Conservation (phyloP, 2,113 vertebrate species). For the Stegastes partitus region DNA sequence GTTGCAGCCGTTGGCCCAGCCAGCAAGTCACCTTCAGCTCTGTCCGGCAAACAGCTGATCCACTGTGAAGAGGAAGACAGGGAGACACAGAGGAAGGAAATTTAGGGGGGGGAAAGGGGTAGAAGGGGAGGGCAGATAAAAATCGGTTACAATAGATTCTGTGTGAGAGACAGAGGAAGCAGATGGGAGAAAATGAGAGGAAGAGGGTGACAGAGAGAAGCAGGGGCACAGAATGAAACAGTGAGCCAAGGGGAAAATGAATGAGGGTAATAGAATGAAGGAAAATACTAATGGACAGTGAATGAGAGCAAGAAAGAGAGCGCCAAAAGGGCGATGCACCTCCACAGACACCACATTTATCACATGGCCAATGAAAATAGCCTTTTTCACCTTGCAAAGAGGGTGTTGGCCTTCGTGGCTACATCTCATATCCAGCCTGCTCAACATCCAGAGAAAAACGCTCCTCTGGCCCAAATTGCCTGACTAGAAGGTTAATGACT, state of each 20-base stretch:
- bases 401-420: conserved; percentile 43
- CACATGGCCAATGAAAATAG: conserved; percentile 74
- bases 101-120: not conserved
- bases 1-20: conserved; percentile 87
- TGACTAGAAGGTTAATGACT: conserved; percentile 82
- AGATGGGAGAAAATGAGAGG: conserved; percentile 42
- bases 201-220: conserved; percentile 26
- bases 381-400: conserved; percentile 67
- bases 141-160: conserved; percentile 66
- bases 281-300: conserved; percentile 49
- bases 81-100: conserved; percentile 45
- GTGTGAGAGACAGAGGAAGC: conserved; percentile 44
- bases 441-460: conserved; percentile 54
- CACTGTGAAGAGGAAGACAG: conserved; percentile 65
- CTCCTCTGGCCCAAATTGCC: conserved; percentile 75
- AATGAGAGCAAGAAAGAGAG: conserved; percentile 43
- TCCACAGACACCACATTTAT: conserved; percentile 74
- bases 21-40: conserved; percentile 79
- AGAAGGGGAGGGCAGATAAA: conserved; percentile 31
- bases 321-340: conserved; percentile 43
- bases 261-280: conserved; percentile 33
- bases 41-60: conserved; percentile 41
- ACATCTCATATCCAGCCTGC: conserved; percentile 48
- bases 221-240: conserved; percentile 5
- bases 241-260: conserved; percentile 23